A percentile compares a stretch with the other conserved stretches of the same genome.
These are phyloP conservation scores for Mellilla xanthometata DNA, from an alignment of 2,888 invertebrate species.

Conservation along the genomic window DNA sequence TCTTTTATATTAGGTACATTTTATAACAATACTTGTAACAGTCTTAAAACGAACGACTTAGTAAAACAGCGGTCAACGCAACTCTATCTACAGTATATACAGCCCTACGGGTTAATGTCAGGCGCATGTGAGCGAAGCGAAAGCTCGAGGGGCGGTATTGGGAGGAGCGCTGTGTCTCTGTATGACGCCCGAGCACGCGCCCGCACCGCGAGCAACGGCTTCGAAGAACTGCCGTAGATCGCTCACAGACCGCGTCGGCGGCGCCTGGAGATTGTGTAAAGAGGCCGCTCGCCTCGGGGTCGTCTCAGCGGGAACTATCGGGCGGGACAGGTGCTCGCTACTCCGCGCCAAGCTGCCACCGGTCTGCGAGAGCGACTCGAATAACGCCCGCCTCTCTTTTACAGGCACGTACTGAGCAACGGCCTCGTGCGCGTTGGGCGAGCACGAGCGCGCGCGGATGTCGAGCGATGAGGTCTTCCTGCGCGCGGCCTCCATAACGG, in stretches of 20 bases:
- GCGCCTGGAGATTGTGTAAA: slow-evolving; percentile 84
- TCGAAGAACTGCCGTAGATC: slow-evolving; percentile 89
- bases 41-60: slow-evolving; percentile 81
- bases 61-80: slow-evolving; percentile 72
- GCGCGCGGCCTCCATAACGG: slow-evolving; percentile 68
- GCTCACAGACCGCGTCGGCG: slow-evolving; percentile 82
- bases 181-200: slow-evolving; percentile 46
- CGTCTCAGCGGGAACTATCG: slow-evolving; percentile 57
- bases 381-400: slow-evolving; percentile 86
- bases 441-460: slow-evolving; percentile 71
- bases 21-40: slow-evolving; percentile 81
- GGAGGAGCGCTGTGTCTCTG: slow-evolving; percentile 66
- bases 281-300: slow-evolving; percentile 85
- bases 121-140: slow-evolving; percentile 69
- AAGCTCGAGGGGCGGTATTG: slow-evolving; percentile 60
- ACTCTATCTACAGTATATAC: slow-evolving; percentile 72
- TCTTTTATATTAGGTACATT: slow-evolving; percentile 71
- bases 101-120: slow-evolving; percentile 43
- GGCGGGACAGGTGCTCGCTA: slow-evolving; percentile 82
- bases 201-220: slow-evolving; percentile 76
- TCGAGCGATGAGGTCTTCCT: slow-evolving; percentile 70
- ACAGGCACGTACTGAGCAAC: slow-evolving; percentile 87
- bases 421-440: slow-evolving; percentile 71
- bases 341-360: slow-evolving; percentile 84
- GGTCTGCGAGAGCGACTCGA: slow-evolving; percentile 86